Conservation (phyloP, 2,113 vertebrate genomes). For the Myanophis thanlyinensis region DNA sequence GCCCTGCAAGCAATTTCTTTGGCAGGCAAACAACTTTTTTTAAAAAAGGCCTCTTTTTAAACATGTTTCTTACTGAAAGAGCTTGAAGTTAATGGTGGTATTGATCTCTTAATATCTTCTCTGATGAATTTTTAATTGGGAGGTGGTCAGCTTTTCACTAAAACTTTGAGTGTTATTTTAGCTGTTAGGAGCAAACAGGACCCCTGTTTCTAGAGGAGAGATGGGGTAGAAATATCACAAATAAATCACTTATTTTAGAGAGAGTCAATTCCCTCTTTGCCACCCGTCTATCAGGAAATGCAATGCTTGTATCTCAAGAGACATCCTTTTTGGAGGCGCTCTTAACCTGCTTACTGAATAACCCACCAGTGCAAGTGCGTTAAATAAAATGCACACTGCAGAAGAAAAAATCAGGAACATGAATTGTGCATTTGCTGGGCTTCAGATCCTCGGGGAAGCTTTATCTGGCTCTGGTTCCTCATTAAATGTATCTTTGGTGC, state of each 20-base stretch:
- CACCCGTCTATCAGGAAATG: not conserved
- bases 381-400: not conserved
- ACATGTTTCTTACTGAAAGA: not conserved
- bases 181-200: not conserved
- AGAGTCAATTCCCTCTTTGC: not conserved
- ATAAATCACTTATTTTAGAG: not conserved
- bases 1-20: not conserved
- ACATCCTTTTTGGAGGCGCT: not conserved
- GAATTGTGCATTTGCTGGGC: not conserved
- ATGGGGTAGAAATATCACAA: not conserved
- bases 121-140: not conserved
- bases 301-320: not conserved
- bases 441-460: not conserved
- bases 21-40: not conserved
- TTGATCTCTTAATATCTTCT: not conserved
- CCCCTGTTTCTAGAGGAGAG: not conserved
- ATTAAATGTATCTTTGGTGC: not conserved
- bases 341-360: not conserved
- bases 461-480: not conserved
- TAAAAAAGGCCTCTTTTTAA: not conserved
- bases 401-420: not conserved
- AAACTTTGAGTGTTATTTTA: not conserved
- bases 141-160: not conserved
- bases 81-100: not conserved
- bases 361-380: not conserved